Conservation (phyloP, 2,888 invertebrate genomes). For the Caradrina kadenii region DNA sequence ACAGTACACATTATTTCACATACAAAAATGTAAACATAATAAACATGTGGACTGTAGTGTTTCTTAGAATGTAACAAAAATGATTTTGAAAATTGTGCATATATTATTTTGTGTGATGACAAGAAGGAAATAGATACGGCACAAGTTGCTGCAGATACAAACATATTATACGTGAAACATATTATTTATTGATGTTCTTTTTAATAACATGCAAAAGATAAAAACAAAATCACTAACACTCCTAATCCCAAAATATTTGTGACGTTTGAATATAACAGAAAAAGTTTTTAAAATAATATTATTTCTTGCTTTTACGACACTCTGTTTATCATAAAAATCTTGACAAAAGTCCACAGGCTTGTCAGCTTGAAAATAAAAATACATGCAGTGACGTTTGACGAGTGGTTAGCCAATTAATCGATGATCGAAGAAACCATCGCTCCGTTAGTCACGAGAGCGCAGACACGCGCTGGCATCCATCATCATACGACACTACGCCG, state of each 20-base stretch:
- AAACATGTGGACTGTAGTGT: constrained; percentile 1
- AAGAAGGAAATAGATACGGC: constrained; percentile 51
- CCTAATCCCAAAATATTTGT: constrained; percentile 20
- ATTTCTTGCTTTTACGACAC: constrained; percentile 18
- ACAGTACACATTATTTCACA: constrained; percentile 20
- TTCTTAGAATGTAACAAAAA: constrained; percentile 23
- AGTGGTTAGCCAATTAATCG: constrained; percentile 79
- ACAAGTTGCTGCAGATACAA: constrained; percentile 40
- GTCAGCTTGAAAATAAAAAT: constrained; percentile 77
- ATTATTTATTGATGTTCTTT: constrained; percentile 28
- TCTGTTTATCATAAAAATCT: constrained; percentile 41
- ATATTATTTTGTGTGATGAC: constrained; percentile 49
- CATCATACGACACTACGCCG: constrained; percentile 46
- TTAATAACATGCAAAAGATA: constrained; percentile 57
- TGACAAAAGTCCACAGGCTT: constrained; percentile 50
- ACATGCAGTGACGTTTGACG: constrained; percentile 80
- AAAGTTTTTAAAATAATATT: constrained; percentile 4
- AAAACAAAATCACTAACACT: constrained; percentile 27
- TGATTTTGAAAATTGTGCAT: constrained; percentile 23
- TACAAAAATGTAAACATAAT: constrained; percentile 26
- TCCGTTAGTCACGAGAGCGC: constrained; percentile 67
- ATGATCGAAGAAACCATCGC: constrained; percentile 61
- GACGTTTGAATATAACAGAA: constrained; percentile 8
- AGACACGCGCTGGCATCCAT: constrained; percentile 69
- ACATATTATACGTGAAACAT: constrained; percentile 20